These are phyloP conservation scores for Pelecanus crispus DNA, from an alignment of 2,113 vertebrate species.

Conservation along the genomic window DNA sequence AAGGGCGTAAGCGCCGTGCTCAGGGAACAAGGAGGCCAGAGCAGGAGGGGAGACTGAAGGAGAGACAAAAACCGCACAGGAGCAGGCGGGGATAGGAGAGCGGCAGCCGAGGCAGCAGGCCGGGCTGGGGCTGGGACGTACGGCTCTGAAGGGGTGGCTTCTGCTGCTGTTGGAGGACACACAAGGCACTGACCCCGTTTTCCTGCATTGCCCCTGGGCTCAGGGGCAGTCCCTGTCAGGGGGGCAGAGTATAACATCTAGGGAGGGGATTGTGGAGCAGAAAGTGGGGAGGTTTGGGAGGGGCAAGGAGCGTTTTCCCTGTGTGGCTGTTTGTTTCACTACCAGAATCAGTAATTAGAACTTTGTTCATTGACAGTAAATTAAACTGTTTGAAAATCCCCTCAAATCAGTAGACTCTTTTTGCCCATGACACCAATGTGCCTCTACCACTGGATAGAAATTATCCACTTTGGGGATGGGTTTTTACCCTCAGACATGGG, in stretches of 20 bases:
- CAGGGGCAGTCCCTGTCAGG: background rate
- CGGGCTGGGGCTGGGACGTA: no score
- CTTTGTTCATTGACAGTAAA: background rate
- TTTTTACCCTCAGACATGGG: background rate
- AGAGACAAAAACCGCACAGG: rapidly evolving
- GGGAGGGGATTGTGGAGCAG: background rate
- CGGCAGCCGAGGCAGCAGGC: rapidly evolving
- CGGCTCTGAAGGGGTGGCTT: background rate
- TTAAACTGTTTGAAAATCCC: background rate
- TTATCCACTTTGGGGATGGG: background rate
- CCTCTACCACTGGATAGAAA: background rate
- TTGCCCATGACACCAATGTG: background rate
- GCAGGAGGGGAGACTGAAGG: background rate
- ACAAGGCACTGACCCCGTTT: background rate
- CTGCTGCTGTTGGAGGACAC: background rate
- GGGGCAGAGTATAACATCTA: no score
- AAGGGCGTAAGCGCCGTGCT: rapidly evolving
- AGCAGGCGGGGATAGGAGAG: background rate
- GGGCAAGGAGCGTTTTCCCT: background rate
- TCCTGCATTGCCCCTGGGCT: background rate
- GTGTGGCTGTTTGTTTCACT: background rate
- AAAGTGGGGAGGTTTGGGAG: background rate
- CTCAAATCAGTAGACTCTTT: background rate
- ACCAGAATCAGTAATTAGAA: background rate
- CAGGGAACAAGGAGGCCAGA: background rate